Evolutionary conservation across 2,888 invertebrate genomes (phyloP).

Genomic region (Hesperia comma): DNA sequence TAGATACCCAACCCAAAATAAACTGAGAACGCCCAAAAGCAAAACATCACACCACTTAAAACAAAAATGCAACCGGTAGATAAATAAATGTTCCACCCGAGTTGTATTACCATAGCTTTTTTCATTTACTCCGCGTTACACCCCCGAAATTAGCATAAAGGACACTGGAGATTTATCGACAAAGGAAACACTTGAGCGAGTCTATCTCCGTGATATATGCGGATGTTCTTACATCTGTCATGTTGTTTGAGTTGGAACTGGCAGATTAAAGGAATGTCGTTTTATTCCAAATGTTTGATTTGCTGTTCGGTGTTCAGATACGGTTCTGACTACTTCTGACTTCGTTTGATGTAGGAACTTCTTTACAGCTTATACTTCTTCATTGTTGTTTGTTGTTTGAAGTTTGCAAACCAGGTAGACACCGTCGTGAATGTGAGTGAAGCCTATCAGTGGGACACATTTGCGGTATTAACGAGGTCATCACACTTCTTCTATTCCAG

Average conservation of each 20-base stretch:
- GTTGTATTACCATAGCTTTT: constrained; percentile 22
- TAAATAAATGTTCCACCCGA: constrained; percentile 5
- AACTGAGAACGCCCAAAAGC: not conserved
- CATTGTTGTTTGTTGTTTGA: no score
- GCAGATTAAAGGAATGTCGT: constrained; percentile 13
- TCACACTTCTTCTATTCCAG: no score
- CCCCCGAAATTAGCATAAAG: constrained; percentile 31
- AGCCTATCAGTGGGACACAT: no score
- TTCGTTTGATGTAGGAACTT: no score
- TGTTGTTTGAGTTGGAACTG: constrained; percentile 16
- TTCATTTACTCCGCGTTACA: constrained; percentile 23
- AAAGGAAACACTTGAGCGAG: constrained; percentile 29
- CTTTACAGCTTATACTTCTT: no score
- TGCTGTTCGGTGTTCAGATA: not conserved
- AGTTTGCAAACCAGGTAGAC: no score
- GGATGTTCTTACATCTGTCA: constrained; percentile 31
- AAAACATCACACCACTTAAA: not conserved
- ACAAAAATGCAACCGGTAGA: not conserved
- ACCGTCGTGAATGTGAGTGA: no score
- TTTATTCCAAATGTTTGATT: constrained; percentile 2
- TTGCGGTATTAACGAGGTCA: no score
- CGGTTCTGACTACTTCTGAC: no score
- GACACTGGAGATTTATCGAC: constrained; percentile 34
- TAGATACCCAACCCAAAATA: no score
- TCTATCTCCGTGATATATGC: constrained; percentile 33